Evolutionary conservation across 2,797 vertebrate genomes (phyloP).

Genomic region (Erithacus rubecula): DNA sequence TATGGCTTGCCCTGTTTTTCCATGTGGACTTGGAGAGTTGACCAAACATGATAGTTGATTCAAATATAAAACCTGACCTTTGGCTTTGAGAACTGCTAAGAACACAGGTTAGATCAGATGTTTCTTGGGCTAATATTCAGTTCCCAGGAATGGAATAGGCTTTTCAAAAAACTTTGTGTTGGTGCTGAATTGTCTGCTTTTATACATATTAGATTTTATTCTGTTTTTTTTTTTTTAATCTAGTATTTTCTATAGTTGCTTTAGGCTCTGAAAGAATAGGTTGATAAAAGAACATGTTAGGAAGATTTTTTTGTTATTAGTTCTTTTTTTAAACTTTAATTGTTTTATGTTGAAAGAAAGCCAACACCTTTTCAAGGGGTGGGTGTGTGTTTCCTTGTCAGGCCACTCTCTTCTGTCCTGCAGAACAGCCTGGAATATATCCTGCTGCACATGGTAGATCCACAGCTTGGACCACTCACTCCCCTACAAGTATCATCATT

Average conservation of each 20-base stretch:
- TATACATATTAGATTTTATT: neutral
- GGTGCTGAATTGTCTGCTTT: neutral
- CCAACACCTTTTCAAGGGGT: neutral
- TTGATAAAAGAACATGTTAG: neutral
- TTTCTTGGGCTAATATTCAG: neutral
- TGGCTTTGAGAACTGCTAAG: neutral
- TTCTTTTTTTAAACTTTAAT: neutral
- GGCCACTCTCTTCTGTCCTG: neutral
- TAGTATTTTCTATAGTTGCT: neutral
- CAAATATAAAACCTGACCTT: neutral
- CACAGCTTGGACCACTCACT: neutral
- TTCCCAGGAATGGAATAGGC: neutral
- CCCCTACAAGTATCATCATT: neutral
- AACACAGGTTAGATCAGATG: neutral
- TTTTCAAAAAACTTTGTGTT: neutral
- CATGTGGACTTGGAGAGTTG: neutral
- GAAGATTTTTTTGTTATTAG: neutral
- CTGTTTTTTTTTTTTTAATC: neutral
- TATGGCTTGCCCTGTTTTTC: neutral
- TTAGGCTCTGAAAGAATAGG: neutral
- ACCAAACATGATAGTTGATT: neutral
- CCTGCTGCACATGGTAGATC: neutral
- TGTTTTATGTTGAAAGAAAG: neutral
- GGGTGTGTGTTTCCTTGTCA: neutral
- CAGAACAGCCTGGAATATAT: neutral